Base-by-base conservation (phyloP, 1,140 invertebrate genomes). In the Drosophila carrolli region DNA sequence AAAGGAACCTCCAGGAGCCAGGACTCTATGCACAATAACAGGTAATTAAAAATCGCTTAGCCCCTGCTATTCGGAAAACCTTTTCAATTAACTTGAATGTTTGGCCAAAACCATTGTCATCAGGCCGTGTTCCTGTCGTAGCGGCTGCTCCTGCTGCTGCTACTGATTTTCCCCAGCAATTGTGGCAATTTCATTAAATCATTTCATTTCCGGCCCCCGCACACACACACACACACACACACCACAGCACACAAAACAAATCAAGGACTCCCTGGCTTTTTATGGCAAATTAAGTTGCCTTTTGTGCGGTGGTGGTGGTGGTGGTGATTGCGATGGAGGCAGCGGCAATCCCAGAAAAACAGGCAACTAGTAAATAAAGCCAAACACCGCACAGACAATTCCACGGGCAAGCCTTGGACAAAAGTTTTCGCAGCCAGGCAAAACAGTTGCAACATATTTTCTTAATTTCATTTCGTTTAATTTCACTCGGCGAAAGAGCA, bases 121-220 rank as follows among this genome's bases (percentile, higher is more conserved):
- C 67, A 57, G 67, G 41, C 72, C 16, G 47, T 53, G 65, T 37
- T 58, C 32, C 62, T 38, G 23, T 23, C 23, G 23, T 32, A 1
- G 44, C 44, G 14, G 46, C 48, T 56, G 65, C 58, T 83, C 48
- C 53, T 54, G 56, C 55, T 67, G 32, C 60, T 75, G 63, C 75
- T 51, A 54, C 67, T 61, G 56, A 44, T 54, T 74, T 79, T 40
- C 19, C 55, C 59, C 51, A 67, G 51, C 79, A 82, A 88, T 77
- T 77, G 84, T 80, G 63, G 84, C 79, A 83, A 89, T 88, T 89
- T 88, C 84, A 89, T 86, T 86, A 86, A 86, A 88, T 86, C 78
- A 88, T 89, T 89, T 89, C 81, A 88, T 88, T 88, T 88, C 83
- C 83, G 80, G 79, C 62, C 40, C 61, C 54, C 66, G 27, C 65